These are phyloP conservation scores for Colaptes auratus DNA, from an alignment of 2,113 vertebrate species.

Conservation along the genomic window DNA sequence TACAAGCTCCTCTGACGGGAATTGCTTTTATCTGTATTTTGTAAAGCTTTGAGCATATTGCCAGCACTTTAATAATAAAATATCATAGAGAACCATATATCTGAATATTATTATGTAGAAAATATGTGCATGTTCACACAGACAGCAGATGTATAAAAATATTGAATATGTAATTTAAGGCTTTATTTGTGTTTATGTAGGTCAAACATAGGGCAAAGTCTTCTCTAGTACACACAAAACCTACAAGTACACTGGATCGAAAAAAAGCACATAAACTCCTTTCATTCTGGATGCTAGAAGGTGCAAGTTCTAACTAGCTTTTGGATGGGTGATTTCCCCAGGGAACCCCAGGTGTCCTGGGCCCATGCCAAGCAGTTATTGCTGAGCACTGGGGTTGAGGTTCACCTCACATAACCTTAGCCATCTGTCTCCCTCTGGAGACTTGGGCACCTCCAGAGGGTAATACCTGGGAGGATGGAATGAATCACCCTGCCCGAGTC, in stretches of 20 bases:
- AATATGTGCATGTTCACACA: constrained; percentile 63
- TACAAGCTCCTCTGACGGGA: constrained; percentile 43
- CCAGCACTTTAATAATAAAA: constrained; percentile 63
- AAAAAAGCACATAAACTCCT: constrained; percentile 22
- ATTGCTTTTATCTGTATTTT: constrained; percentile 60
- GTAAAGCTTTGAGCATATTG: constrained; percentile 58
- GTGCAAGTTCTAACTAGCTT: constrained; percentile 32
- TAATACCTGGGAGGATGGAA: constrained; percentile 49
- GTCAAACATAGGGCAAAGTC: constrained; percentile 64
- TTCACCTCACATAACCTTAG: constrained; percentile 61
- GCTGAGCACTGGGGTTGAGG: constrained; percentile 40
- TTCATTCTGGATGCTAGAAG: constrained; percentile 58
- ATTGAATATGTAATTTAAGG: constrained; percentile 54
- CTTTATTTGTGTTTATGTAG: constrained; percentile 25
- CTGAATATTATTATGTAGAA: constrained; percentile 62
- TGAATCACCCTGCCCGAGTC: constrained; percentile 44
- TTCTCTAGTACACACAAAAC: constrained; percentile 9
- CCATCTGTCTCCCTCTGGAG: constrained; percentile 61
- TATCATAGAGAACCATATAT: constrained; percentile 39
- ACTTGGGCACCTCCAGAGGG: constrained; percentile 16
- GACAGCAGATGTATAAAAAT: constrained; percentile 53
- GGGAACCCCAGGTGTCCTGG: constrained; percentile 70
- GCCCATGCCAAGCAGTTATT: constrained; percentile 26
- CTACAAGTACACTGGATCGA: background rate
- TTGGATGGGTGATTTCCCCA: constrained; percentile 64